Percentiles rank a stretch among this genome's conserved stretches.
Evolutionary conservation across 2,113 vertebrate genomes (phyloP).

Genomic region (Otus sunia): DNA sequence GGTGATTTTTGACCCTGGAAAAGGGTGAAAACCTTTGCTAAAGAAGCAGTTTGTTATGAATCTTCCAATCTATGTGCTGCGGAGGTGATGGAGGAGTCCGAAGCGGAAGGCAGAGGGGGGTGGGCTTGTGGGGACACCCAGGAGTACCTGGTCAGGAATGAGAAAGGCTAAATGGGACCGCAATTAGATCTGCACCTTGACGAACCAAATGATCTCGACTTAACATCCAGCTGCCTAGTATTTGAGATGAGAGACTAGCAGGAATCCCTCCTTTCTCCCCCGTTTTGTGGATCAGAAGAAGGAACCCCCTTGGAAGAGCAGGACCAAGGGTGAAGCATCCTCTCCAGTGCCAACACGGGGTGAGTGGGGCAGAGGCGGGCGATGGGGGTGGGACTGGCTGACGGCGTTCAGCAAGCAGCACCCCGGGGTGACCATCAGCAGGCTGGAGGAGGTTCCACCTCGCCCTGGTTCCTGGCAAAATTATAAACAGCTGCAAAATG

Average conservation of each 20-base stretch:
- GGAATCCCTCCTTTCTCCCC: background rate
- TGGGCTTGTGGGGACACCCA: background rate
- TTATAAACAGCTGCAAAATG: accelerated
- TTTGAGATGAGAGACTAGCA: accelerated
- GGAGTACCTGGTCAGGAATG: background rate
- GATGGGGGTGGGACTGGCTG: background rate
- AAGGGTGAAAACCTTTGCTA: background rate
- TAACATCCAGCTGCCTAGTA: accelerated
- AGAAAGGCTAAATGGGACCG: accelerated
- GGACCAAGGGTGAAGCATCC: accelerated
- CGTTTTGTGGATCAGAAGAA: background rate
- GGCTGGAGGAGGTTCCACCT: background rate
- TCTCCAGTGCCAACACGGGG: accelerated
- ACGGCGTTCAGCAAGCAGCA: accelerated
- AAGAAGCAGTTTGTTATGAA: too few relatives aligned
- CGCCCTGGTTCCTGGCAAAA: accelerated
- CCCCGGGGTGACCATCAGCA: accelerated
- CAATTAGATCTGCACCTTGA: background rate
- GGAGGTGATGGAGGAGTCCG: accelerated
- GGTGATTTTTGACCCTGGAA: background rate
- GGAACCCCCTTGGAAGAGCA: background rate
- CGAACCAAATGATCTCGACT: accelerated
- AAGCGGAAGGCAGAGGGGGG: background rate
- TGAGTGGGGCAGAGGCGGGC: background rate
- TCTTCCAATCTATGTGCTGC: accelerated